Evolutionary conservation across 2,113 vertebrate species (phyloP), one percentile per base, ranked within the genome.

Genomic region (Siphamia tubifer): DNA sequence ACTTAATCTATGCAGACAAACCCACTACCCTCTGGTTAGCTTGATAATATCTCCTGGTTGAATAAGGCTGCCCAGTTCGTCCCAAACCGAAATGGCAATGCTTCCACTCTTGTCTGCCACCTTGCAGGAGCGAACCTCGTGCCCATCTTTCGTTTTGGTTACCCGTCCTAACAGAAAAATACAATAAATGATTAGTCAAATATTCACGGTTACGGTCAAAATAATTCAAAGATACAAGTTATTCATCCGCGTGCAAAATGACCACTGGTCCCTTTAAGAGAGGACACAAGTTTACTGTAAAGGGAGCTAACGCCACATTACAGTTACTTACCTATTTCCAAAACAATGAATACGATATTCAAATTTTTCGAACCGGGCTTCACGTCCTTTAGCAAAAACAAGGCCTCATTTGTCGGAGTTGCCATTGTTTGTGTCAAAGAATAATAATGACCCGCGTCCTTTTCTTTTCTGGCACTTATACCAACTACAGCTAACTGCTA

Each of bases 71-170:
- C 98, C 98, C 11, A 98, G 93, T 47, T 99, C 97, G 83, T 99
- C 97, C 98, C 98, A 99, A n/a, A 99, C 98, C 12, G 97, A 99
- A 81, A 99, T 96, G 15, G 95, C 96, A 83, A 99, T 99, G 92
- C 97, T 98, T 55, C 97, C 97, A 23, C 96, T 98, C 87, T 96
- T 97, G 84, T 99, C 97, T 0, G 98, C 98, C 82, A 99, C 98
- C 78, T 97, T 99, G 81, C 98, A 99, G 0, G 97, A 97, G 80
- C 97, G 93, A 82, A 99, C 97, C 86, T 98, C 97, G 56, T 99
- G 97, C 36, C 97, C 96, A 72, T 99, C 97, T 92, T 99, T 99
- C 38, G 97, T 99, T 93, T 99, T 99, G 71, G 97, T 99, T 44
- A 99, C 97, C 68, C 97, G 93, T 51, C 97, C 97, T 99, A 13